Base-by-base conservation (phyloP, 2,113 vertebrate genomes). In the Aepyceros melampus region DNA sequence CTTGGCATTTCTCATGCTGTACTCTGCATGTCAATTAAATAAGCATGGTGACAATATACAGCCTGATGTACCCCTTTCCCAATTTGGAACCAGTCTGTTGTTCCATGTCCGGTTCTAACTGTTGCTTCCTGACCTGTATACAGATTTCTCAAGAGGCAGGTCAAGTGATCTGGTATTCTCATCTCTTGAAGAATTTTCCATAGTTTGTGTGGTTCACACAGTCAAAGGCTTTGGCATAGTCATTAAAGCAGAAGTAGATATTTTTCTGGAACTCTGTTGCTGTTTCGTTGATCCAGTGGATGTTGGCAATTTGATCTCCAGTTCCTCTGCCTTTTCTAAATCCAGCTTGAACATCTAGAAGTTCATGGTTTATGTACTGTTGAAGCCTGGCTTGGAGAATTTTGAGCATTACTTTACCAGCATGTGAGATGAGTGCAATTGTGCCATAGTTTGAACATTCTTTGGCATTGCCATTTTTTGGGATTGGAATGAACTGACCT, bases 201-300 rank as follows among this genome's bases (percentile, higher is more conserved):
- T 19, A 36, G 64, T 67, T 21, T 67, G 4, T 67, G n/a, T 67
- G 17, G n/a, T 67, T 17, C 17, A 67, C 64, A 67, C 4, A 21
- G 33, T 67, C n/a, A 67, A 36, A 21, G 9, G 9, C 64, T 36
- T 36, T 5, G 64, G 64, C 33, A 36, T 36, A 21, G 17, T 36
- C n/a, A 67, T 67, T 36, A 67, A 67, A 67, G 16, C 17, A 21
- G 64, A 36, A 36, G 19, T 36, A 71, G 16, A 21, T 71, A 12
- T 71, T 21, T 36, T 36, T 71, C 4, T 71, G n/a, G n/a, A 71
- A 71, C 9, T 71, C 64, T 71, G 4, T 36, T 21, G 17, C n/a
- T 21, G 9, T 71, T 71, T 71, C 0, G 17, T 21, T 71, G n/a
- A 71, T 36, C 4, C n/a, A 36, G 0, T 5, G 0, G 64, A 71